Percentiles rank a stretch among this genome's conserved stretches.
Conservation (phyloP, 2,888 invertebrate species). For the Heteromurus nitidus region DNA sequence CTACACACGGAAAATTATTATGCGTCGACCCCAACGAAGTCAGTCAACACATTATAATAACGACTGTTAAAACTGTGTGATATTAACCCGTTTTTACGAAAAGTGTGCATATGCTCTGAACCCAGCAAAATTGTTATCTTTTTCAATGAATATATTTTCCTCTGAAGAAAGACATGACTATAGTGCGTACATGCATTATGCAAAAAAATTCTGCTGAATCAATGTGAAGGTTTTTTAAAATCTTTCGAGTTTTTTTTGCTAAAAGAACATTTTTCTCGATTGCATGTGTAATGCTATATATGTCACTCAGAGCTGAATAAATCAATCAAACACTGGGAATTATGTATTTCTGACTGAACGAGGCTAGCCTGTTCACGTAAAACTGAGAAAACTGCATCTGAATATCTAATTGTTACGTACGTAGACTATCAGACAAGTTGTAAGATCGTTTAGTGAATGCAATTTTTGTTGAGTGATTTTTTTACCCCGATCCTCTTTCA, state of each 20-base stretch:
- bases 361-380: conserved; percentile 35
- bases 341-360: conserved; percentile 43
- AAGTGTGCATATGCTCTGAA: not conserved
- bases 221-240: conserved; percentile 30
- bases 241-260: conserved; percentile 5
- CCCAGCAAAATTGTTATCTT: no score
- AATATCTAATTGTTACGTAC: not conserved
- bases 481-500: no score
- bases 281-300: no score
- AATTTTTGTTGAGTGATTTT: no score
- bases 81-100: conserved; percentile 56
- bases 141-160: no score
- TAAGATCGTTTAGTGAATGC: no score
- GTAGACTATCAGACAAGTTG: no score
- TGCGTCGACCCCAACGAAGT: conserved; percentile 13
- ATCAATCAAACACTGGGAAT: conserved; percentile 45
- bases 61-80: conserved; percentile 46
- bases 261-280: conserved; percentile 20
- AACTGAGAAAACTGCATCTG: not conserved
- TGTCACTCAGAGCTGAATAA: conserved; percentile 45
- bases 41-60: conserved; percentile 24
- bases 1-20: not conserved
- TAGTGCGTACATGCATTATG: no score
- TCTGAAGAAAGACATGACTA: no score
- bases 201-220: not conserved